Evolutionary conservation across 2,888 invertebrate genomes (phyloP).

Genomic region (Chironomus tentans): DNA sequence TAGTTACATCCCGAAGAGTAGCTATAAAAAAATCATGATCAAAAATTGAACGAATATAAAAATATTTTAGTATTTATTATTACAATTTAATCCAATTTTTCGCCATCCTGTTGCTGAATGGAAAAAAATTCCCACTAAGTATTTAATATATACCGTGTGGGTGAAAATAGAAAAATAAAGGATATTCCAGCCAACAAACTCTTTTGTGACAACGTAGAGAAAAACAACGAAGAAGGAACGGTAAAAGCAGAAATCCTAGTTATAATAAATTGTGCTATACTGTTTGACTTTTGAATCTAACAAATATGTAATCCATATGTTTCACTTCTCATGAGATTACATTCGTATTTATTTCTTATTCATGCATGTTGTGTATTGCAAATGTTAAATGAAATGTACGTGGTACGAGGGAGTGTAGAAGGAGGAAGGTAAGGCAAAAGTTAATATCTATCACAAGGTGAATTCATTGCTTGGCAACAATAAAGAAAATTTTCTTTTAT

Average conservation of each 20-base stretch:
- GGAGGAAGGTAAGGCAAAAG: background rate
- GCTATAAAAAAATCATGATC: too few species aligned
- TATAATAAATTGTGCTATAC: conserved; percentile 20
- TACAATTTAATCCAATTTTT: too few species aligned
- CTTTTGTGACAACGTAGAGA: background rate
- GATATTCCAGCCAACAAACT: background rate
- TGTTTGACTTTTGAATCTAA: conserved; percentile 24
- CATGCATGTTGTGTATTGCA: background rate
- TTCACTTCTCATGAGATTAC: conserved; percentile 23
- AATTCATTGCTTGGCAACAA: background rate
- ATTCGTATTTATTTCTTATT: background rate
- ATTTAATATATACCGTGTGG: background rate
- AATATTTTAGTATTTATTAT: background rate
- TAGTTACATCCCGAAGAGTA: too few species aligned
- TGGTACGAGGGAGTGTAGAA: background rate
- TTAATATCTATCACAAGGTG: background rate
- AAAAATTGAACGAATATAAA: too few species aligned
- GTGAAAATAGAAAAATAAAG: background rate
- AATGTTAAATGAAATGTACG: background rate
- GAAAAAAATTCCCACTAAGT: background rate
- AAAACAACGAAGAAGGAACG: background rate
- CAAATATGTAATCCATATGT: conserved; percentile 25
- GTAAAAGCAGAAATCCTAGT: conserved; percentile 3
- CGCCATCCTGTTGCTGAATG: background rate
- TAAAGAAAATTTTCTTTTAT: too few species aligned